A percentile compares a stretch with the other conserved stretches of the same genome.
phyloP scores from a whole-genome alignment of 2,113 vertebrate genomes.

The Pseudopodoces humilis region DNA sequence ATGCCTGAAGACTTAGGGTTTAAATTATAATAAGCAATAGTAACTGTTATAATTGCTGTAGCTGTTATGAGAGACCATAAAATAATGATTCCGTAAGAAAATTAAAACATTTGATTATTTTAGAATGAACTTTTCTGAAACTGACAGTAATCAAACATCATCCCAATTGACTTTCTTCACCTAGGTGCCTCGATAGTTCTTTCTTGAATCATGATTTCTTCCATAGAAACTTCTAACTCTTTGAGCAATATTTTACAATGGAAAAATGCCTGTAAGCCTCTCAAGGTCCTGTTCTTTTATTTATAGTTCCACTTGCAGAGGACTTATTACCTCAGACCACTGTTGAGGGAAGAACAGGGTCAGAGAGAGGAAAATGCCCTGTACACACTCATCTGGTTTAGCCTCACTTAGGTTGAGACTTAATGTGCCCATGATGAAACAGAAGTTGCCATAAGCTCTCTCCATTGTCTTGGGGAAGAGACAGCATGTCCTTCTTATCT shows the following conservation, averaged over 20 bases:
- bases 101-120: not conserved
- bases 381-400: accelerated
- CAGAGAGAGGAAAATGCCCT: not conserved
- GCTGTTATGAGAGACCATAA: not conserved
- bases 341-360: not conserved
- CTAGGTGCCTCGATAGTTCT: not conserved
- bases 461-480: not conserved
- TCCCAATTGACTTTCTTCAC: not conserved
- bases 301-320: not conserved
- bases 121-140: not conserved
- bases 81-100: not conserved
- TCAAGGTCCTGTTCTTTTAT: not conserved
- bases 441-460: not conserved
- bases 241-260: not conserved
- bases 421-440: not conserved
- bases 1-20: not conserved
- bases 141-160: not conserved
- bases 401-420: not conserved
- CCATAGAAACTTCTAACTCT: not conserved
- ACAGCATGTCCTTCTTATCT: not conserved
- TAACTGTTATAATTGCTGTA: not conserved
- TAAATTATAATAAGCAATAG: not conserved
- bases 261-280: not conserved
- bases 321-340: not conserved
- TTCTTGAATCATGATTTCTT: not conserved